Evolutionary conservation across 2,797 vertebrate species (phyloP), one percentile per base, ranked within the genome.

Genomic region (Nannoperca obscura): DNA sequence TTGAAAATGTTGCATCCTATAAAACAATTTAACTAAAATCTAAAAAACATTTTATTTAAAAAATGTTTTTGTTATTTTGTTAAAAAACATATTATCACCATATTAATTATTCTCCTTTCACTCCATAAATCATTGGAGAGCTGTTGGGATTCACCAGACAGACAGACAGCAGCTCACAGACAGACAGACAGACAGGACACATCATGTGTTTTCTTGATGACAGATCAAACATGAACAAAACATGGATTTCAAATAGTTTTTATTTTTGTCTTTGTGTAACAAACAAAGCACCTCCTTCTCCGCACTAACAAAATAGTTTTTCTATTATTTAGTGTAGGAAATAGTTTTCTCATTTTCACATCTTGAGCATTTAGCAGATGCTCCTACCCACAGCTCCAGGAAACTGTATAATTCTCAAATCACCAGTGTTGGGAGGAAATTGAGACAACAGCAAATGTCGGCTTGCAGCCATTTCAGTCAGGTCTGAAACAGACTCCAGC

Each of bases 91-190:
- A 40, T 70, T 42, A 7, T 36, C 15, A 24, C 15, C 52, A 6
- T 11, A 34, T 64, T 34, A 40, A 20, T 57, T 75, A 8, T 44
- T 68, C 22, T 27, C 53, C 47, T 60, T 58, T 20, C 15, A 30
- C 55, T 15, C 32, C 47, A 75, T 88, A 64, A 67, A 78, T 86
- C 75, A 67, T 2, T 36, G 36, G 36, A 34, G 59, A 75, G 50
- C 76, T 62, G 64, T 2, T 30, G 59, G 72, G 74, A 57, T 57
- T 71, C 65, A 38, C 71, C 61, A 73, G 34, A 20, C 47, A 57
- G 46, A 27, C 19, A n/a, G 62, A 70, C 15, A 42, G 34, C 42
- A 34, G 60, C 61, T 81, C 72, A n/a, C n/a, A n/a, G n/a, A n/a
- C n/a, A n/a, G n/a, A 0, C 53, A 46, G 55, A 46, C 69, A 10